Percentiles rank a stretch among this genome's conserved stretches.
phyloP scores from a whole-genome alignment of 2,888 invertebrate species.

The Cephus spinipes region DNA sequence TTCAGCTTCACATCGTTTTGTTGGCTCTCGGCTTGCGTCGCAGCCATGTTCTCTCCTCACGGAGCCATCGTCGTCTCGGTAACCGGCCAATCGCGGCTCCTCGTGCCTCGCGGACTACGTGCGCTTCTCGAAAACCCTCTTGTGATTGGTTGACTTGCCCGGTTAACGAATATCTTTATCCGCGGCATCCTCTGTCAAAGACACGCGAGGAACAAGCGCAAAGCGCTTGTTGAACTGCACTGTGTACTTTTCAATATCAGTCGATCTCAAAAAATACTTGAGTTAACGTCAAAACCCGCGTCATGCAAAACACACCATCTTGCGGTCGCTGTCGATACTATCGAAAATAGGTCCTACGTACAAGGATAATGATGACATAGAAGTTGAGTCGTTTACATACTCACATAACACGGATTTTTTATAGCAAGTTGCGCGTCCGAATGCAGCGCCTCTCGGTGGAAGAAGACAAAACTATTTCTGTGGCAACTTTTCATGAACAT shows the following conservation, averaged over 20 bases:
- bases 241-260: conserved; percentile 12
- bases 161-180: conserved; percentile 44
- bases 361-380: not conserved
- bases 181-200: conserved; percentile 50
- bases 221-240: conserved; percentile 13
- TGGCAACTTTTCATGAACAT: not conserved
- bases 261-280: conserved; percentile 7
- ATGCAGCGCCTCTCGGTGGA: not conserved
- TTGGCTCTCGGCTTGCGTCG: conserved; percentile 87
- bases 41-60: conserved; percentile 78
- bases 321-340: conserved; percentile 29
- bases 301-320: conserved; percentile 56
- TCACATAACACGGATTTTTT: not conserved
- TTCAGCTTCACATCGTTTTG: conserved; percentile 74
- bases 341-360: conserved; percentile 6
- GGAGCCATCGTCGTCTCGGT: conserved; percentile 53
- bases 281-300: conserved; percentile 59
- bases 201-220: conserved; percentile 39
- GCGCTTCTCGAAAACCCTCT: conserved; percentile 32
- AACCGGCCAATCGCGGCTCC: conserved; percentile 49
- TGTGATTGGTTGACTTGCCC: conserved; percentile 40
- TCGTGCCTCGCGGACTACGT: conserved; percentile 42
- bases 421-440: not conserved
- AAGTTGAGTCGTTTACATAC: not conserved
- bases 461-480: not conserved